Evolutionary conservation across 2,113 vertebrate species (phyloP), one percentile per base, ranked within the genome.

Genomic region (Vulpes ferrilata): DNA sequence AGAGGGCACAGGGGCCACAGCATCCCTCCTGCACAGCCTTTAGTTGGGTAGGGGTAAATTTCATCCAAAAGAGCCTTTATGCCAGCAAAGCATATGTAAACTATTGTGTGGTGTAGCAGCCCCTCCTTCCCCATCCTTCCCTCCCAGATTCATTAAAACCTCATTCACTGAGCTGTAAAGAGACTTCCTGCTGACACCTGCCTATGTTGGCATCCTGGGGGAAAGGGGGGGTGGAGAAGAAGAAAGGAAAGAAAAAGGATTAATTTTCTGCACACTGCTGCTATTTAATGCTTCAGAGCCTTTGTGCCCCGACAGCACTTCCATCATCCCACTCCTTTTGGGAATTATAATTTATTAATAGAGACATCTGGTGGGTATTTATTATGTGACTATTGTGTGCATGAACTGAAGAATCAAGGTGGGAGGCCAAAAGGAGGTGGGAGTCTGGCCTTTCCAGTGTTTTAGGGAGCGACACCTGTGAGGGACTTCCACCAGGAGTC

Each of bases 351-450:
- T 69, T 93, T 88, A 92, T 95, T 96, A 93, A 95, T 82, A 90
- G 96, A 90, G 93, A 95, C 93, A 96, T 90, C 93, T 95, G 96
- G 48, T 3, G 32, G 65, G 71, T 64, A 83, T 85, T 96, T 95
- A 62, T 94, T 71, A 76, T 0, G 0, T 93, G 85, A 78, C 17
- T 43, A 32, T 69, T 65, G 89, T 76, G 88, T 11, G 15, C 5
- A 17, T 64, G 87, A 62, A 51, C 65, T 5, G 62, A 84, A 53
- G 81, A 51, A 27, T 78, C 48, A 38, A 95, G 64, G 92, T 67
- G 73, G 74, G 88, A 69, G 60, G 43, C 60, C 17, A 74, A 7
- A n/a, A 80, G 55, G 69, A 17, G 60, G 35, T 4, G 23, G 67
- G 73, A 48, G 27, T 59, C 59, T 57, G 76, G 16, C 12, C 79